Conservation (phyloP, 2,797 vertebrate genomes). For the Phataginus tricuspis region DNA sequence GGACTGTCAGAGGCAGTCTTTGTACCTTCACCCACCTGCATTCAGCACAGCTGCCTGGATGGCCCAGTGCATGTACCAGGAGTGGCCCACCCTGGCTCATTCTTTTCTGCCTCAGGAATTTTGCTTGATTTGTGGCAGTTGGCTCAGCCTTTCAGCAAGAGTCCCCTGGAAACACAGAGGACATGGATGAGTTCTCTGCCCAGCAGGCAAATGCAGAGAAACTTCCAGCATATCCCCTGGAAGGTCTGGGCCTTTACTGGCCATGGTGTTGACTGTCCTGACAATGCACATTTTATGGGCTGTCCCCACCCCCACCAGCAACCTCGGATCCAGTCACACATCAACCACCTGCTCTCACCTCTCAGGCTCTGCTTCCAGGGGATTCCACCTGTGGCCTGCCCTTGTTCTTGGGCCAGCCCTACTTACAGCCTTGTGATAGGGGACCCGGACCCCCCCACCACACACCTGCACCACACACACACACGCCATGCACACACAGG, state of each 20-base stretch:
- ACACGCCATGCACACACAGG: neutral
- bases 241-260: neutral
- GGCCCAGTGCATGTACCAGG: neutral
- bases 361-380: neutral
- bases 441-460: neutral
- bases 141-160: neutral
- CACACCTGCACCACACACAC: neutral
- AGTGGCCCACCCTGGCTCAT: neutral
- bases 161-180: neutral
- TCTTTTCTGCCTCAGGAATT: neutral
- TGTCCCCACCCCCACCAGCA: neutral
- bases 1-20: neutral
- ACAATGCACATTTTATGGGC: neutral
- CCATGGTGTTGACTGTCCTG: neutral
- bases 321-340: neutral
- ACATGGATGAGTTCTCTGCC: neutral
- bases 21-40: fast-evolving
- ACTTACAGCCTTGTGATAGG: neutral
- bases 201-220: neutral
- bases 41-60: neutral
- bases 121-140: neutral
- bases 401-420: neutral
- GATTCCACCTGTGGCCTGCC: neutral
- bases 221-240: neutral
- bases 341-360: neutral